These are phyloP conservation scores for Tachycineta bicolor DNA, from an alignment of 2,113 vertebrate species.

Conservation along the genomic window DNA sequence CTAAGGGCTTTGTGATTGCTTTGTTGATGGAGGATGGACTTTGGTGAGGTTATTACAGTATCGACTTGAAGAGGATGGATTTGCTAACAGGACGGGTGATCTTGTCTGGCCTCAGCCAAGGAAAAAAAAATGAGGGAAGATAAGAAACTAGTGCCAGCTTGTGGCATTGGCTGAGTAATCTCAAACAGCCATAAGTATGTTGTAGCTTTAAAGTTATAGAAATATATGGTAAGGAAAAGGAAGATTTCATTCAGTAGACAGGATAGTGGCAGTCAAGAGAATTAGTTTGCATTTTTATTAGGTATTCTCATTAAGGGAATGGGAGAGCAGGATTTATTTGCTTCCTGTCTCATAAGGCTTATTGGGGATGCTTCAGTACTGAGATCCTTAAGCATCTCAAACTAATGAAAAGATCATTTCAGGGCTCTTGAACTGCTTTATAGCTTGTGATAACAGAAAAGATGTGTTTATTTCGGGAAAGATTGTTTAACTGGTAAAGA, in stretches of 20 bases:
- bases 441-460: conserved; percentile 32
- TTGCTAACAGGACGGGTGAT: background rate
- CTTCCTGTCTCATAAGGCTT: conserved; percentile 35
- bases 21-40: background rate
- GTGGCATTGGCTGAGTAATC: background rate
- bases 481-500: conserved; percentile 40
- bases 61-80: background rate
- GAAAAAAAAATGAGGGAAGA: background rate
- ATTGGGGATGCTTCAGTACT: conserved; percentile 29
- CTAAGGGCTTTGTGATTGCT: background rate
- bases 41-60: background rate
- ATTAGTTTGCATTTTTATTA: conserved; percentile 62
- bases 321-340: conserved; percentile 19
- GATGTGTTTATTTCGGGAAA: conserved; percentile 50
- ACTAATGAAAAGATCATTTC: conserved; percentile 67
- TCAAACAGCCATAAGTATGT: background rate
- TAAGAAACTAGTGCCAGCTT: background rate
- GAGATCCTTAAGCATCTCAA: conserved; percentile 35
- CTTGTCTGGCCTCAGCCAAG: background rate
- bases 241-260: conserved; percentile 21
- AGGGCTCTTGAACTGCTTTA: conserved; percentile 51
- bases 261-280: conserved; percentile 1
- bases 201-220: conserved; percentile 39
- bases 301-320: conserved; percentile 43
- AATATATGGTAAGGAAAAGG: background rate